Conservation (phyloP, 2,888 invertebrate species). For the Epirrhoe alternata region DNA sequence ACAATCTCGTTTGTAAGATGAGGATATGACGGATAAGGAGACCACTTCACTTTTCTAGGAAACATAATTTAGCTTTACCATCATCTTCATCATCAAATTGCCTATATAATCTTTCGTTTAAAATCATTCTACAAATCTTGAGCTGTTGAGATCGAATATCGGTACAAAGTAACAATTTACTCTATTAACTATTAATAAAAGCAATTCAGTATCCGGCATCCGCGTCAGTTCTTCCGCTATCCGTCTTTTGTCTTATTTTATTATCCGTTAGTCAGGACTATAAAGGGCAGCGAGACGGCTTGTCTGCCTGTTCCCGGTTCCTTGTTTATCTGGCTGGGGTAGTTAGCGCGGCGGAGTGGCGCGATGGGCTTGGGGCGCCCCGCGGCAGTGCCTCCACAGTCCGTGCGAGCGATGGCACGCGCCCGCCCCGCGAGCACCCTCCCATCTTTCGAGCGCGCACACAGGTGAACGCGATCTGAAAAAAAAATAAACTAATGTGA, state of each 20-base stretch:
- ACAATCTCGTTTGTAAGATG: not conserved
- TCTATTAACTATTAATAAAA: slow-evolving; percentile 50
- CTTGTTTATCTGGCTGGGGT: slow-evolving; percentile 81
- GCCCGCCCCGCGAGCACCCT: slow-evolving; percentile 67
- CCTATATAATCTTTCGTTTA: not conserved
- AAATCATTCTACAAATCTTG: slow-evolving; percentile 7
- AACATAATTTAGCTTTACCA: not conserved
- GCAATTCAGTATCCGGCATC: slow-evolving; percentile 43
- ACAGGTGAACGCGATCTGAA: slow-evolving; percentile 66
- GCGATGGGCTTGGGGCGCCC: slow-evolving; percentile 58
- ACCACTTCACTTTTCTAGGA: not conserved
- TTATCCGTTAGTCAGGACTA: slow-evolving; percentile 72
- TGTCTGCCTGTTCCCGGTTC: slow-evolving; percentile 81
- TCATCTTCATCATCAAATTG: not conserved
- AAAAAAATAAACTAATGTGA: slow-evolving; percentile 60
- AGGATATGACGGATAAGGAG: not conserved
- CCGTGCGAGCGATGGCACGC: slow-evolving; percentile 76
- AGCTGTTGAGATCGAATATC: slow-evolving; percentile 9
- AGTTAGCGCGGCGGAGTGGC: slow-evolving; percentile 64
- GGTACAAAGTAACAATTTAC: slow-evolving; percentile 47
- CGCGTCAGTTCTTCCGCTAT: slow-evolving; percentile 61
- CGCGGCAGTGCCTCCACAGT: slow-evolving; percentile 74
- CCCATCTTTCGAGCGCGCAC: slow-evolving; percentile 60
- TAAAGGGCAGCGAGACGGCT: slow-evolving; percentile 82
- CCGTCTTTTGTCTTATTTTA: slow-evolving; percentile 80